A percentile compares a stretch with the other conserved stretches of the same genome.
Evolutionary conservation across 2,797 vertebrate genomes (phyloP).

Genomic region (Lindbergichthys nudifrons): DNA sequence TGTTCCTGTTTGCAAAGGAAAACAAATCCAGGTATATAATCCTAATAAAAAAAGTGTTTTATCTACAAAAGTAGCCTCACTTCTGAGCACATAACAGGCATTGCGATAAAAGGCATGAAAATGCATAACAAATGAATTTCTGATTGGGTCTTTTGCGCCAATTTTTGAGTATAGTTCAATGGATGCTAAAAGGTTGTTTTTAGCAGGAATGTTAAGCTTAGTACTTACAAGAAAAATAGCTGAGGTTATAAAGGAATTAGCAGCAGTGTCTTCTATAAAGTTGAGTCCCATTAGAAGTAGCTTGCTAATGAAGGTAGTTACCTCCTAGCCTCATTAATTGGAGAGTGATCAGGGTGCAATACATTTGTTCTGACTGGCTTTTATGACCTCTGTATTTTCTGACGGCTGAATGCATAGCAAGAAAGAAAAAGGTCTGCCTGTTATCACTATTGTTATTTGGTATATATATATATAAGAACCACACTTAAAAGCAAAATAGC

Average conservation of each 20-base stretch:
- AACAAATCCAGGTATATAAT: not conserved
- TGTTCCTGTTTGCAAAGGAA: not conserved
- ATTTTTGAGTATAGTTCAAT: not conserved
- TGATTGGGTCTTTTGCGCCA: no score
- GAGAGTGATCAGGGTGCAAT: not conserved
- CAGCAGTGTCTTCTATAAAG: not conserved
- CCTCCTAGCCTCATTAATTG: not conserved
- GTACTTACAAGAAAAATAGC: not conserved
- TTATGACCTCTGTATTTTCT: constrained; percentile 5
- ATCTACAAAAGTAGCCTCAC: not conserved
- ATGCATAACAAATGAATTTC: no score
- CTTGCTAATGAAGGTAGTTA: not conserved
- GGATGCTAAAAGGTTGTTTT: not conserved
- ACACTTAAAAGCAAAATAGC: no score
- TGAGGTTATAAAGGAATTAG: not conserved
- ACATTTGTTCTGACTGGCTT: constrained; percentile 25
- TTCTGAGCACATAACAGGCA: not conserved
- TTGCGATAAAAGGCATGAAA: no score
- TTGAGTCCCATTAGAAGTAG: not conserved
- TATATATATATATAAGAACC: constrained; percentile 1
- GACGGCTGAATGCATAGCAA: not conserved
- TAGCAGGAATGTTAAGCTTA: not conserved
- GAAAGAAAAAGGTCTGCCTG: constrained; percentile 1
- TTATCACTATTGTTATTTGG: constrained; percentile 15
- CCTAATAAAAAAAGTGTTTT: not conserved